These are phyloP conservation scores for Dolichopus griseipennis DNA, from an alignment of 2,888 invertebrate genomes.

Conservation along the genomic window DNA sequence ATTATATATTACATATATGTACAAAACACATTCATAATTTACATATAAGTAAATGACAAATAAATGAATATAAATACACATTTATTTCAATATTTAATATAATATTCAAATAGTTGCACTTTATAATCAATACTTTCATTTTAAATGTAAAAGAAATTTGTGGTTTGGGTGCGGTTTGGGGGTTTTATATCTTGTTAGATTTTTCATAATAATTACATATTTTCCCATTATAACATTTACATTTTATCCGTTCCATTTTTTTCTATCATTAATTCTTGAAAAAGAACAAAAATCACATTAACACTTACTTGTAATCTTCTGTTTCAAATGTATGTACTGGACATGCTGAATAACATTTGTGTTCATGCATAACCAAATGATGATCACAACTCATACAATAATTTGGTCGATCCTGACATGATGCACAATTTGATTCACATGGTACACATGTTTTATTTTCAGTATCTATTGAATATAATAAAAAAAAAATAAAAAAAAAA, in stretches of 20 bases:
- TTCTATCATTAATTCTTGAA: conserved; percentile 10
- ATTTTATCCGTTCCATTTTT: background rate
- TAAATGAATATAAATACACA: too few relatives aligned
- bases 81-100: too few relatives aligned
- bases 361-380: conserved; percentile 72
- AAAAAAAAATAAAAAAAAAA: conserved; percentile 5
- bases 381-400: conserved; percentile 82
- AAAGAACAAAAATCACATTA: conserved; percentile 16
- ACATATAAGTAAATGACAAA: too few relatives aligned
- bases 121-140: too few relatives aligned
- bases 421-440: conserved; percentile 78
- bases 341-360: conserved; percentile 75
- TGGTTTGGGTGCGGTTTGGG: too few relatives aligned
- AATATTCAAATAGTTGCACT: too few relatives aligned
- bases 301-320: conserved; percentile 65
- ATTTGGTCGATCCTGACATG: conserved; percentile 73
- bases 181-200: too few relatives aligned
- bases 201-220: too few relatives aligned
- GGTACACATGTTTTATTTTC: conserved; percentile 70
- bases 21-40: too few relatives aligned
- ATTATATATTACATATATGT: too few relatives aligned
- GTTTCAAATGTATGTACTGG: conserved; percentile 75
- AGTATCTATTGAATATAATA: conserved; percentile 44
- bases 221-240: too few relatives aligned
- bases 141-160: too few relatives aligned